Conservation (phyloP, 2,797 vertebrate genomes). For the Leucoraja ocellata region DNA sequence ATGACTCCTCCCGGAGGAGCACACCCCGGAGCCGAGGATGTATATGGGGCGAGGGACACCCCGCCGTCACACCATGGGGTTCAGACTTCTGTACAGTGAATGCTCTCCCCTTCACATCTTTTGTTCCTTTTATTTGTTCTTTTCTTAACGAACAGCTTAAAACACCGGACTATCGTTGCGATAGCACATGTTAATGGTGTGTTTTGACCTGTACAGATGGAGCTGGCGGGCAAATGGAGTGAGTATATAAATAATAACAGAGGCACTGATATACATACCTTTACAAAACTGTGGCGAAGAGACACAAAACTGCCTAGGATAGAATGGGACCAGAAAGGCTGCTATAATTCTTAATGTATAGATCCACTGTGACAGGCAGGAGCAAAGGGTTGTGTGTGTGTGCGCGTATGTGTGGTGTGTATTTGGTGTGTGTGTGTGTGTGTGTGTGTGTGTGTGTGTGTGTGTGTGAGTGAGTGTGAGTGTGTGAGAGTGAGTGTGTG, state of each 20-base stretch:
- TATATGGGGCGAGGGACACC: conserved; percentile 90
- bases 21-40: conserved; percentile 91
- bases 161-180: conserved; percentile 74
- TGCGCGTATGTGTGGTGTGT: no score
- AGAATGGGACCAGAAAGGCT: conserved; percentile 34
- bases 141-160: conserved; percentile 68
- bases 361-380: conserved; percentile 35
- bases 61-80: conserved; percentile 88
- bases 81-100: conserved; percentile 94
- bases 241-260: conserved; percentile 53
- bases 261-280: conserved; percentile 53
- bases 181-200: conserved; percentile 72
- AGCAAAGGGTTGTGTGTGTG: background rate
- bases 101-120: conserved; percentile 53
- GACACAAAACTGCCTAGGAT: conserved; percentile 29
- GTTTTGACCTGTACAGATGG: conserved; percentile 74
- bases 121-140: conserved; percentile 66
- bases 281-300: conserved; percentile 44
- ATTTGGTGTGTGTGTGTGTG: no score
- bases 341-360: conserved; percentile 33
- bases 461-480: no score
- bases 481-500: no score
- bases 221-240: conserved; percentile 63
- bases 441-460: no score
- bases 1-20: conserved; percentile 97